Evolutionary conservation across 2,888 invertebrate species (phyloP).

Genomic region (Acanthosepion pharaonis): DNA sequence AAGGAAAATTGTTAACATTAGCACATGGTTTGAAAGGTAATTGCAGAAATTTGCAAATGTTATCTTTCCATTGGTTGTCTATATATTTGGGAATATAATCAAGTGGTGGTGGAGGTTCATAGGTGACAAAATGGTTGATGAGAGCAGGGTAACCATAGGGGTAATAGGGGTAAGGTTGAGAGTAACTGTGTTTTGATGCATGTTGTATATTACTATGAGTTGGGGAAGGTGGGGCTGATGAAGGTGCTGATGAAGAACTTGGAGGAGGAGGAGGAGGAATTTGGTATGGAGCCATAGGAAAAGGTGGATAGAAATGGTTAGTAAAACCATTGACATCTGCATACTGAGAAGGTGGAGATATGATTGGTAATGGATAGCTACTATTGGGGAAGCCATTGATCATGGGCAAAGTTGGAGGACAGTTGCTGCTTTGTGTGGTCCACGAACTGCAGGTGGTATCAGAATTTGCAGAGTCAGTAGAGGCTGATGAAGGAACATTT

Average conservation of each 20-base stretch:
- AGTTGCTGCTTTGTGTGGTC: not conserved
- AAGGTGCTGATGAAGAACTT: not conserved
- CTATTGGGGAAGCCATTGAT: not conserved
- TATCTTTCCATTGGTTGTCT: conserved; percentile 36
- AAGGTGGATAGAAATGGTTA: not conserved
- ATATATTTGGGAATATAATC: conserved; percentile 42
- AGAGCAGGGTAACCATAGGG: conserved; percentile 43
- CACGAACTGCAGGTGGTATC: not conserved
- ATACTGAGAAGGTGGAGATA: not conserved
- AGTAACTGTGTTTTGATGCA: not conserved
- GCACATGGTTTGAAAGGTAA: not conserved
- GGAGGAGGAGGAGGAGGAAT: not conserved
- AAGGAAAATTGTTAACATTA: not conserved
- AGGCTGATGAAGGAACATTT: not conserved
- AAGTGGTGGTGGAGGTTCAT: conserved; percentile 8
- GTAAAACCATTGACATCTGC: conserved; percentile 1
- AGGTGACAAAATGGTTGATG: conserved; percentile 44
- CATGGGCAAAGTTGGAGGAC: not conserved
- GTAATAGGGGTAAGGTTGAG: not conserved
- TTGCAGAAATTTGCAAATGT: conserved; percentile 20
- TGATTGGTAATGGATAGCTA: not conserved
- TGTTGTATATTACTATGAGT: not conserved
- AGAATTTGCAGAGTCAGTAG: not conserved
- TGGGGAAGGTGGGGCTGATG: conserved; percentile 37
- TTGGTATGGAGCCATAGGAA: not conserved